Base-by-base conservation (phyloP, 2,113 vertebrate genomes). In the Phalacrocorax brasilianus region DNA sequence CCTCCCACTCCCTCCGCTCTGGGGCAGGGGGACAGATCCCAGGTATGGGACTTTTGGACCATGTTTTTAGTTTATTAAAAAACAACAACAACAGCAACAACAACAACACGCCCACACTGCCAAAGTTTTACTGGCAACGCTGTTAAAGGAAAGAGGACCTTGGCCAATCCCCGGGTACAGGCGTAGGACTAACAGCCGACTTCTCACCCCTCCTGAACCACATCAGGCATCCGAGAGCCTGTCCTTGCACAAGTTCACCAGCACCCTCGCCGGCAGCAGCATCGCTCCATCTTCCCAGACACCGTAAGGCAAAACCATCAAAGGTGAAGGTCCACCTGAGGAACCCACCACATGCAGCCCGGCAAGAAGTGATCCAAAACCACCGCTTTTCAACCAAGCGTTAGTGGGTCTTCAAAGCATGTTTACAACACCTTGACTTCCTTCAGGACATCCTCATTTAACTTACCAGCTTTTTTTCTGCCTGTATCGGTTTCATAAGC, bases 381-480 rank as follows among this genome's bases (percentile, higher is more conserved):
- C 88, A 24, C 22, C 16, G 7, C 62, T 15, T 32, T n/a, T 23
- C 74, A 23, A 4, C 26, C 55, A 62, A 71, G 14, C 58, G 20
- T 2, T 0, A 16, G 52, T 0, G 30, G 20, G 24, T 22, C 85
- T 89, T 75, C 88, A 93, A 88, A 96, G 93, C 26, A 4, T 21
- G 13, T 61, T 55, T 4, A 9, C 55, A 81, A 24, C 85, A 93
- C 83, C 75, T 44, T 24, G 42, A n/a, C 88, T 83, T 95, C 96
- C 92, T 94, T 4, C 65, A 19, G 63, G 59, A 79, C 72, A 66
- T 0, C 79, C 85, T 88, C 71, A 8, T 17, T 28, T 77, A 32
- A 63, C 71, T 65, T 83, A 11, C 27, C 32, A 45, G 28, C 12
- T 71, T 80, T 30, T 45, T 22, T 78, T 20, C 63, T 23, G 1